Evolutionary conservation across 2,113 vertebrate species (phyloP), one percentile per base, ranked within the genome.

Genomic region (Chitala chitala): DNA sequence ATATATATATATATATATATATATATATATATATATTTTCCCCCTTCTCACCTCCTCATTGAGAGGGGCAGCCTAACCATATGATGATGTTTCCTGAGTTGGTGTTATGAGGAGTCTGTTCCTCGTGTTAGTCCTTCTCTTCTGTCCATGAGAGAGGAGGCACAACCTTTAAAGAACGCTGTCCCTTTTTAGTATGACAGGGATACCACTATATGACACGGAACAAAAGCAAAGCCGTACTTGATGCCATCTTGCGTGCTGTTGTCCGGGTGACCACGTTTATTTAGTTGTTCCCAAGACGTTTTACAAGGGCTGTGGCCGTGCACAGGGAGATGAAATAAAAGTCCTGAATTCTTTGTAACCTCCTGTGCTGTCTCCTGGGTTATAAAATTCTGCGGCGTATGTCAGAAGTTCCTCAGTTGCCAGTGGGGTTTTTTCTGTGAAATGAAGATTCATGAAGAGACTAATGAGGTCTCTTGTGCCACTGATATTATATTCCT

Each of bases 401-500:
- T 26, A 26, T 12, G 13, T 69, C 24, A 29, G 4, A 44, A 29
- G 24, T n/a, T 36, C 1, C 42, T 31, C 56, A 22, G 40, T 48
- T 61, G 20, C 13, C 1, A 24, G 2, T 50, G 26, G 56, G n/a
- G 29, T 46, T 59, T 61, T 24, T 59, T 63, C 29, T 63, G 15
- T 36, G 53, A 58, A 38, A 48, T 44, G 42, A 46, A 48, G 24
- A 36, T 51, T 73, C 20, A 7, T 63, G 58, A 48, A 48, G 71
- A 64, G 42, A 73, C 42, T 50, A 73, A 63, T 59, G 55, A 63
- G 56, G 29, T 50, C 71, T 51, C 42, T 24, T 12, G 20, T 61
- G 44, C 44, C 29, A 3, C 29, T n/a, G 42, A 24, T 9, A 69
- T 31, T 8, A 36, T 10, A 12, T 48, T 6, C 2, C 12, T 24